These are phyloP conservation scores for Pantala flavescens DNA, from an alignment of 1,140 invertebrate species.

Conservation along the genomic window DNA sequence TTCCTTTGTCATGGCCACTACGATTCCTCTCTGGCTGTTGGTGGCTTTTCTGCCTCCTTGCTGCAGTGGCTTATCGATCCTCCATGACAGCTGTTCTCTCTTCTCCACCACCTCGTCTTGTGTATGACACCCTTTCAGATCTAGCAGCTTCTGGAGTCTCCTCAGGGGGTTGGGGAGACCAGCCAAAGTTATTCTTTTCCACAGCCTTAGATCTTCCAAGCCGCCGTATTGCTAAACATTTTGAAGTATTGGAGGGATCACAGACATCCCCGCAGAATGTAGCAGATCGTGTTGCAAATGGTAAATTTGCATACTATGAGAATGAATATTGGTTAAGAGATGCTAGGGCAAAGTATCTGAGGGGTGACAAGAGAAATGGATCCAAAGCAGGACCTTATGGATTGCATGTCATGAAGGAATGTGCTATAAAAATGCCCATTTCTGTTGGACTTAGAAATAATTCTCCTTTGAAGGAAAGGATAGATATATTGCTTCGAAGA, in stretches of 20 bases:
- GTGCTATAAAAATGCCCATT: slow-evolving; percentile 66
- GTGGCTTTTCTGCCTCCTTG: slow-evolving; percentile 69
- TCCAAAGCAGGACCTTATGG: neutral
- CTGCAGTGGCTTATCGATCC: slow-evolving; percentile 64
- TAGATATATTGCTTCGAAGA: slow-evolving; percentile 49
- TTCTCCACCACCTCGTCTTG: slow-evolving; percentile 61
- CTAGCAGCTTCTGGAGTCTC: slow-evolving; percentile 48
- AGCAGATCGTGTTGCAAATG: slow-evolving; percentile 48
- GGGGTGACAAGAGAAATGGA: neutral
- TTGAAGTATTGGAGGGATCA: slow-evolving; percentile 46
- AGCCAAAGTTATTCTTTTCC: slow-evolving; percentile 56
- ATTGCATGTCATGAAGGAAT: slow-evolving; percentile 68
- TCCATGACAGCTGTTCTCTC: slow-evolving; percentile 73
- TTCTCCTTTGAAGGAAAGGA: slow-evolving; percentile 58
- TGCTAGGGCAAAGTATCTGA: slow-evolving; percentile 15
- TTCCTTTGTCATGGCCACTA: slow-evolving; percentile 64
- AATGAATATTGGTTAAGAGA: slow-evolving; percentile 60
- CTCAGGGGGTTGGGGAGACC: slow-evolving; percentile 55
- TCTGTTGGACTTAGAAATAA: slow-evolving; percentile 69
- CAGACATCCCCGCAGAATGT: slow-evolving; percentile 36
- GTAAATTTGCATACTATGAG: slow-evolving; percentile 66
- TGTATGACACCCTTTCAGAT: slow-evolving; percentile 61
- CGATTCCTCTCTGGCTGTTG: slow-evolving; percentile 70
- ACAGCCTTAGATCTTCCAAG: slow-evolving; percentile 51
- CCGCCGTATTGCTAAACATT: slow-evolving; percentile 53